These are phyloP conservation scores for Podotricha telesiphe DNA, from an alignment of 2,888 invertebrate species.

Conservation along the genomic window DNA sequence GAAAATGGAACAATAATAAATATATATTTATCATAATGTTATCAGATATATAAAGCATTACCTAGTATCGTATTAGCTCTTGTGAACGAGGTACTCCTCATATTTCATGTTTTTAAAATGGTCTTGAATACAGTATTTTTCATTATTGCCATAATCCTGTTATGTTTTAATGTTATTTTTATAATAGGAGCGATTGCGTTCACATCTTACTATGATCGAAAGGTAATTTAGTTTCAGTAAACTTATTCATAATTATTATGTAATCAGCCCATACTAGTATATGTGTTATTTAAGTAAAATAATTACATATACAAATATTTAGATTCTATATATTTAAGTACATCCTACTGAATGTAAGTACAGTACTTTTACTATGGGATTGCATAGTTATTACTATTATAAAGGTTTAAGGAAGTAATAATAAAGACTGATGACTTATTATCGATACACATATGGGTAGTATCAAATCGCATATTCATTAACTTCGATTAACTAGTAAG, in stretches of 20 bases:
- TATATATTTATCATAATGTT: constrained; percentile 1
- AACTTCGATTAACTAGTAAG: not conserved
- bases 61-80: constrained; percentile 26
- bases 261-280: no score
- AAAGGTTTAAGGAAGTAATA: not conserved
- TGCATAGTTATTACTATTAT: no score
- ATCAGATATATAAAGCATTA: not conserved
- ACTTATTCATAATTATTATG: not conserved
- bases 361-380: no score
- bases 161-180: constrained; percentile 31
- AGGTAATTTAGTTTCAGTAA: constrained; percentile 27
- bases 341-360: no score
- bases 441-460: not conserved
- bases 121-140: constrained; percentile 14
- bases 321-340: no score
- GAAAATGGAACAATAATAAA: constrained; percentile 4
- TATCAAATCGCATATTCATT: not conserved
- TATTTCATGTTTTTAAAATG: constrained; percentile 4
- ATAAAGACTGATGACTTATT: not conserved
- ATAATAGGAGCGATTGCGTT: constrained; percentile 29
- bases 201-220: constrained; percentile 27
- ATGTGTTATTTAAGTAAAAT: no score
- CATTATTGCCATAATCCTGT: constrained; percentile 5
- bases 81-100: not conserved
- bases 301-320: no score